A percentile compares a stretch with the other conserved stretches of the same genome.
Conservation (phyloP, 2,797 vertebrate species). For the Melanotaenia boesemani region DNA sequence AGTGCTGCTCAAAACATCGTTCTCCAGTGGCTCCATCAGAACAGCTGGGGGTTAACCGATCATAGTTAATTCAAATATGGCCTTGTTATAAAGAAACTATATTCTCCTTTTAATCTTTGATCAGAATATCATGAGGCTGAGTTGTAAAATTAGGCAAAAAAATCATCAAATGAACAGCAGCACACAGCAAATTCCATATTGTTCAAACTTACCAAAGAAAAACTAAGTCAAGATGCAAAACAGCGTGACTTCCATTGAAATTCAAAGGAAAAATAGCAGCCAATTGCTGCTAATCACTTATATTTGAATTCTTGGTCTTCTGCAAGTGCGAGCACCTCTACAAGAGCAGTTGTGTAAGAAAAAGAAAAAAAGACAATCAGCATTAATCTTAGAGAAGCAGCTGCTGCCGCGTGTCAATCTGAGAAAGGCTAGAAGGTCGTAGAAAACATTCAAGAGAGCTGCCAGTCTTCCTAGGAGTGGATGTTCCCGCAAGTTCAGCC, state of each 20-base stretch:
- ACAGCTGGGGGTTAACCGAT: not conserved
- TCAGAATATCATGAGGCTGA: not conserved
- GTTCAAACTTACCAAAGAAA: too few relatives aligned
- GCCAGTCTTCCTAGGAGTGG: not conserved
- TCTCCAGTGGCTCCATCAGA: not conserved
- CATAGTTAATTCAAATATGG: not conserved
- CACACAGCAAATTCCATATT: too few relatives aligned
- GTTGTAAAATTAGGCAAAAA: too few relatives aligned
- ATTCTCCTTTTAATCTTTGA: not conserved
- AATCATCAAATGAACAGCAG: too few relatives aligned
- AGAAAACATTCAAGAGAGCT: not conserved
- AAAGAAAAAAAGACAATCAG: too few relatives aligned
- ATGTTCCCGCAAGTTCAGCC: not conserved
- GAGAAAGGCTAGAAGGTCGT: not conserved
- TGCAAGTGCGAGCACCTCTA: too few relatives aligned
- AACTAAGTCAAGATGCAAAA: too few relatives aligned
- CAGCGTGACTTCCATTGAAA: too few relatives aligned
- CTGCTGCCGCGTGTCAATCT: not conserved
- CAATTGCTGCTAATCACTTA: too few relatives aligned
- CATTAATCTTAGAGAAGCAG: not conserved
- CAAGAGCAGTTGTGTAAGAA: too few relatives aligned
- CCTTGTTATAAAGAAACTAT: not conserved
- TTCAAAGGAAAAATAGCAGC: too few relatives aligned
- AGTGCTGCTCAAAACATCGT: not conserved
- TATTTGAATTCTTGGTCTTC: too few relatives aligned